These are phyloP conservation scores for Excalfactoria chinensis DNA, from an alignment of 2,113 vertebrate genomes.

Conservation along the genomic window DNA sequence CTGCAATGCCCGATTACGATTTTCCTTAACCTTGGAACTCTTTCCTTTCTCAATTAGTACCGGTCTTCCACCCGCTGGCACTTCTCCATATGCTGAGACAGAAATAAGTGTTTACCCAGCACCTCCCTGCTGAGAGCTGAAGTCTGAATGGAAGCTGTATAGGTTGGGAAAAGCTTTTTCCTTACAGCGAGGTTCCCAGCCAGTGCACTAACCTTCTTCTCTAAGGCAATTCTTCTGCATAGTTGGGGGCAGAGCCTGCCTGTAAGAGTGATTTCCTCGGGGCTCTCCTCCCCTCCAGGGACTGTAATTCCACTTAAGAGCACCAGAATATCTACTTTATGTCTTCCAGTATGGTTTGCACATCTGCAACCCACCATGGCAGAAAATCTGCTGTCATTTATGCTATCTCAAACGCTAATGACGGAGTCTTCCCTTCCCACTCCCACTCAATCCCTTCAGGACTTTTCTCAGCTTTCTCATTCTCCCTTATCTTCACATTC, in stretches of 20 bases:
- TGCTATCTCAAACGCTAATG: neutral
- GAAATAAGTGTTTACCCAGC: neutral
- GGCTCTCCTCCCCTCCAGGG: neutral
- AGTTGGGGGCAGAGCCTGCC: neutral
- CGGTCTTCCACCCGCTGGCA: neutral
- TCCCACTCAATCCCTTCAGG: constrained; percentile 56
- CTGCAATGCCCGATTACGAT: neutral
- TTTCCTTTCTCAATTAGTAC: neutral
- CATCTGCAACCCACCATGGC: neutral
- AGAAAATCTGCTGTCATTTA: neutral
- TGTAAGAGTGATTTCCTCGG: neutral
- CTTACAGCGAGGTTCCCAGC: neutral
- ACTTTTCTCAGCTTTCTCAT: constrained; percentile 32
- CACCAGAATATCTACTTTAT: neutral
- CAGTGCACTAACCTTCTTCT: neutral
- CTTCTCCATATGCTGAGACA: neutral
- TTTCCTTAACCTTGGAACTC: neutral
- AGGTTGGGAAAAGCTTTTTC: neutral
- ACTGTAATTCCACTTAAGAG: neutral
- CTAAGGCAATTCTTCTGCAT: neutral
- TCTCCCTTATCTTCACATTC: constrained; percentile 37
- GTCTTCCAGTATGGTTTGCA: neutral
- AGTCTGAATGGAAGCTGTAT: neutral
- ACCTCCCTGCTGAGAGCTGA: neutral
- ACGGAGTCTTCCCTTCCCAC: constrained; percentile 30